Conservation (phyloP, 2,888 invertebrate species). For the Sepiola atlantica region DNA sequence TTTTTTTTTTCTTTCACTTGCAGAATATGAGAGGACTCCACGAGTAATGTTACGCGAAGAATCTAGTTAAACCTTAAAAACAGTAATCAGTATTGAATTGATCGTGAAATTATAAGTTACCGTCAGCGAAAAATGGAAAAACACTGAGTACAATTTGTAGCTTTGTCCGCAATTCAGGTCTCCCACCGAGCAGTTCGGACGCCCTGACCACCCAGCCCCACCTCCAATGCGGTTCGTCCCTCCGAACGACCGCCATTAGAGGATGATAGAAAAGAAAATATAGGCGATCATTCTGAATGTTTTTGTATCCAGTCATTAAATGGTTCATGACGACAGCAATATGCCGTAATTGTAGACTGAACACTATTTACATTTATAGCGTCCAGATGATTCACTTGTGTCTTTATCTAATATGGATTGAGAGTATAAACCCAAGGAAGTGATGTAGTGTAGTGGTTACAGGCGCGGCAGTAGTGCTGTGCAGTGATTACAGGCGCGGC, state of each 20-base stretch:
- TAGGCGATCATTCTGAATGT: not conserved
- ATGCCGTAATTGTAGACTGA: not conserved
- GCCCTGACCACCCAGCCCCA: not conserved
- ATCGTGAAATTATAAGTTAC: not conserved
- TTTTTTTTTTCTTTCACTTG: not conserved
- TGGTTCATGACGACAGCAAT: not conserved
- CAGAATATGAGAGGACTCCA: not conserved
- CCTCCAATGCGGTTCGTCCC: not conserved
- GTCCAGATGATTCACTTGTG: not conserved
- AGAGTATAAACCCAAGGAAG: no score
- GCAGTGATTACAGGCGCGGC: no score
- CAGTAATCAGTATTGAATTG: not conserved
- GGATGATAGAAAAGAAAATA: not conserved
- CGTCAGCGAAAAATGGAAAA: not conserved
- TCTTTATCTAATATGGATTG: not conserved
- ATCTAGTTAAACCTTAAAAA: not conserved
- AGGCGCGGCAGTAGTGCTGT: no score
- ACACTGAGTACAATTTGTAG: not conserved
- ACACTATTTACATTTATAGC: not conserved
- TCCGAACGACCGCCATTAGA: not conserved
- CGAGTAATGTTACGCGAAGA: not conserved
- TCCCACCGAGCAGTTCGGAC: not conserved
- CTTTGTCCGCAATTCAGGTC: not conserved
- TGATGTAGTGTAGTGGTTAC: no score
- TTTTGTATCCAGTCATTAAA: slow-evolving; percentile 9